A percentile compares a stretch with the other conserved stretches of the same genome.
These are phyloP conservation scores for Cordylochernes scorpioides DNA, from an alignment of 2,888 invertebrate genomes.

Conservation along the genomic window DNA sequence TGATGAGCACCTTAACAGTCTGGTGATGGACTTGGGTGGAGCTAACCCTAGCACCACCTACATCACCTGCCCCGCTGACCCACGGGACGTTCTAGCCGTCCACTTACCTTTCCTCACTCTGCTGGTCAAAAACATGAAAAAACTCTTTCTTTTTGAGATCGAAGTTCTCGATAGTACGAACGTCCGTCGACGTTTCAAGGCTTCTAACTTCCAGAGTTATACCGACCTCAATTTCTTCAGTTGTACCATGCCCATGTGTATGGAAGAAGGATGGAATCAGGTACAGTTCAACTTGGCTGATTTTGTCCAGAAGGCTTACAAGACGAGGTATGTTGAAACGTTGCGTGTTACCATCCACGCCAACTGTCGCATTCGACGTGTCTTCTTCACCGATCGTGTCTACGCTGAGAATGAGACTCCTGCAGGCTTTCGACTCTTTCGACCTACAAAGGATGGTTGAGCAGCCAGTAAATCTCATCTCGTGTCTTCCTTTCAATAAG, in stretches of 20 bases:
- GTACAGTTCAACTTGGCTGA: slow-evolving; percentile 3
- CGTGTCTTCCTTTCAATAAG: too few species aligned
- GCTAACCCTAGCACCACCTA: slow-evolving; percentile 5
- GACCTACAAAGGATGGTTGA: slow-evolving; percentile 3
- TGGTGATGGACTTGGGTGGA: slow-evolving; percentile 4
- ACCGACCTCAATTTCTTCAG: slow-evolving; percentile 1
- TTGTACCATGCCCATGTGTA: slow-evolving; percentile 5
- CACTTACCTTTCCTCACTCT: slow-evolving; percentile 8
- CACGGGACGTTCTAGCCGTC: slow-evolving; percentile 3
- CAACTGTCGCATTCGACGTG: slow-evolving; percentile 4
- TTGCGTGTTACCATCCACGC: slow-evolving; percentile 2
- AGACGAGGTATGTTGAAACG: slow-evolving; percentile 2
- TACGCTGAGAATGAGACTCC: slow-evolving; percentile 6
- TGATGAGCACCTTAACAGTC: slow-evolving; percentile 3
- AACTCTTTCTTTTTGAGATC: slow-evolving; percentile 6
- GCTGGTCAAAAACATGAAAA: slow-evolving; percentile 5
- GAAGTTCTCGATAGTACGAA: slow-evolving; percentile 2
- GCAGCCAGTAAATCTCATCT: too few species aligned
- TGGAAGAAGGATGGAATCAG: slow-evolving; percentile 7
- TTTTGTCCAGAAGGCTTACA: slow-evolving; percentile 3
- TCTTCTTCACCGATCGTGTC: slow-evolving; percentile 6
- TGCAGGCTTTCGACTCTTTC: background rate
- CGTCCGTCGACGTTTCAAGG: slow-evolving; percentile 5
- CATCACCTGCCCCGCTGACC: slow-evolving; percentile 2
- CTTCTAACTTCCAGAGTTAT: slow-evolving; percentile 4